A percentile compares a stretch with the other conserved stretches of the same genome.
phyloP scores from a whole-genome alignment of 2,888 invertebrate species.

The Cotesia congregata region DNA sequence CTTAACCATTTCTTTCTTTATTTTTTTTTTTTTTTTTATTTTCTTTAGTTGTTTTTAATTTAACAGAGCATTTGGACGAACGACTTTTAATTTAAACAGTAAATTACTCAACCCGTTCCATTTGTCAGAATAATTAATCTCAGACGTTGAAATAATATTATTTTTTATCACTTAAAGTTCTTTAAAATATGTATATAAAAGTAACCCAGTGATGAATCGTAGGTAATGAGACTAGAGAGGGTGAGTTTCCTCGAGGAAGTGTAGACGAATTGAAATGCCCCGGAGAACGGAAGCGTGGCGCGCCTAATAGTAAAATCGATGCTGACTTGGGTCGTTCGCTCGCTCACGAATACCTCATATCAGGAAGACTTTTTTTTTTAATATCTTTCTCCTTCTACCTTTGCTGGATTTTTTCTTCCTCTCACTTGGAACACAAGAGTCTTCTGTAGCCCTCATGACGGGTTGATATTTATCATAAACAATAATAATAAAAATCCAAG shows the following conservation, averaged over 20 bases:
- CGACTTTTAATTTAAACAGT: slow-evolving; percentile 15
- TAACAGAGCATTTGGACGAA: slow-evolving; percentile 19
- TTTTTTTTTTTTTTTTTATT: background rate
- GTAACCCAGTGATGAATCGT: background rate
- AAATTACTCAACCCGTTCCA: background rate
- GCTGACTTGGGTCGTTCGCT: slow-evolving; percentile 48
- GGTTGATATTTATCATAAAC: background rate
- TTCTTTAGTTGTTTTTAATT: background rate
- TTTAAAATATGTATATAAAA: background rate
- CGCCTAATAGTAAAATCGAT: slow-evolving; percentile 65
- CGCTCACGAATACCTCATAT: slow-evolving; percentile 27
- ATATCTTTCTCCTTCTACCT: slow-evolving; percentile 25
- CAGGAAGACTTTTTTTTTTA: slow-evolving; percentile 36
- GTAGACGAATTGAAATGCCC: slow-evolving; percentile 51
- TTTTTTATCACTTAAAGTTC: background rate
- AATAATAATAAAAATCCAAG: background rate
- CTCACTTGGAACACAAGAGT: background rate
- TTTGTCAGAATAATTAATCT: background rate
- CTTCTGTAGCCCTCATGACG: background rate
- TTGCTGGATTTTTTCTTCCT: slow-evolving; percentile 21
- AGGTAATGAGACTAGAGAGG: background rate
- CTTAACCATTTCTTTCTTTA: background rate
- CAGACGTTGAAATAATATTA: background rate
- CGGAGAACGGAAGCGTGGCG: slow-evolving; percentile 50
- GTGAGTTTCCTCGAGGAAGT: slow-evolving; percentile 36